Conservation (phyloP, 2,113 vertebrate genomes). For the Xenotilapia flavipinnis region DNA sequence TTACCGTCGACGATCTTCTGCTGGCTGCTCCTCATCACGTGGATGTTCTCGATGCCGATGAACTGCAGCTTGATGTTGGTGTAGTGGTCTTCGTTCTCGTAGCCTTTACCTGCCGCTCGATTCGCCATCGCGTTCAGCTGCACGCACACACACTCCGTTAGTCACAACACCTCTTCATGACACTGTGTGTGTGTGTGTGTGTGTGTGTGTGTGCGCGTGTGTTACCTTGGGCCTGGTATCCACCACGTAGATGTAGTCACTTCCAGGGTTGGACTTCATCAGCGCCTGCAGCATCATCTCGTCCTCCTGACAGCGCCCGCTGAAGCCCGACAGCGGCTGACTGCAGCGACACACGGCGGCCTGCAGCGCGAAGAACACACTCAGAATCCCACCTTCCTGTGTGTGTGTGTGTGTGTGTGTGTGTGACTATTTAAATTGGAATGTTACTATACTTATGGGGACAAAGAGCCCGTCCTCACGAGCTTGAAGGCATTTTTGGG, state of each 20-base stretch:
- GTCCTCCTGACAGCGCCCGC: conserved; percentile 90
- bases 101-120: conserved; percentile 92
- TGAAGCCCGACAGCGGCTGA: conserved; percentile 94
- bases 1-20: conserved; percentile 94
- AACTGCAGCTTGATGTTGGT: conserved; percentile 96
- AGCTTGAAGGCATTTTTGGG: too few species aligned
- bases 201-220: too few species aligned
- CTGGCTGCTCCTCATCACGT: conserved; percentile 96
- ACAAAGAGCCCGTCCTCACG: too few species aligned
- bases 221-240: conserved; percentile 92
- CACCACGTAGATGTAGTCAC: conserved; percentile 91
- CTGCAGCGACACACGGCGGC: conserved; percentile 93
- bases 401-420: neutral
- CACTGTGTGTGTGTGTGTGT: neutral
- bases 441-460: rapidly evolving
- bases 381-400: neutral
- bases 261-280: conserved; percentile 91
- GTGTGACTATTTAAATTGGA: neutral
- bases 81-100: conserved; percentile 97
- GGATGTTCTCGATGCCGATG: conserved; percentile 97
- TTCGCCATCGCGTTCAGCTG: conserved; percentile 98
- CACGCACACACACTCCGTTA: neutral
- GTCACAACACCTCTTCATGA: neutral
- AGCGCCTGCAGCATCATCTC: conserved; percentile 94
- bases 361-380: conserved; percentile 43